Conservation (phyloP, 2,888 invertebrate genomes). For the Ommatoiulus sabulosus region DNA sequence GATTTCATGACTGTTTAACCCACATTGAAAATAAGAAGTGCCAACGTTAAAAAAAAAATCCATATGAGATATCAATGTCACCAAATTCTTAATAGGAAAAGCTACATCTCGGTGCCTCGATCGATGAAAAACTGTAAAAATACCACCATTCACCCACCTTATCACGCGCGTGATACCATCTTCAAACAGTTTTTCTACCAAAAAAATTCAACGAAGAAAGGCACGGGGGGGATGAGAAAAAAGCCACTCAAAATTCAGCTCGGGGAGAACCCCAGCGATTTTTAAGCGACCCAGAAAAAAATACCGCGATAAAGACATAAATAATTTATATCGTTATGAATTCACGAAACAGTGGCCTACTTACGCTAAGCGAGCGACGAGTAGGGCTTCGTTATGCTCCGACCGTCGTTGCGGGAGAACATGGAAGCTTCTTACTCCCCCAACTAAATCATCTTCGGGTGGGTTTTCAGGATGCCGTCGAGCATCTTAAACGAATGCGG, state of each 20-base stretch:
- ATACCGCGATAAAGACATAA: background rate
- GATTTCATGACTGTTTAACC: slow-evolving; percentile 31
- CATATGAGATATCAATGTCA: background rate
- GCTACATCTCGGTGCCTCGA: background rate
- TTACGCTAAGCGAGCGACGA: background rate
- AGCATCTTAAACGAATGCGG: slow-evolving; percentile 28
- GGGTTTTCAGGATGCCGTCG: slow-evolving; percentile 16
- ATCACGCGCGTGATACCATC: background rate
- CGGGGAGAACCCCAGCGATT: background rate
- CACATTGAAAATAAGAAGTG: background rate
- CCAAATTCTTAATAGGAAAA: background rate
- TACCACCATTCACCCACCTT: background rate
- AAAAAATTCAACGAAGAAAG: background rate
- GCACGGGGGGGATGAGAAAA: background rate
- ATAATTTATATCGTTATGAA: slow-evolving; percentile 20
- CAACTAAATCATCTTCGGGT: slow-evolving; percentile 16
- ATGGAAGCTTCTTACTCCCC: background rate
- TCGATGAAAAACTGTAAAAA: background rate
- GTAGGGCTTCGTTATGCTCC: slow-evolving; percentile 5
- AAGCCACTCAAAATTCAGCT: background rate
- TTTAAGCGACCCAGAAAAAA: background rate
- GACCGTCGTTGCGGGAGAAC: background rate
- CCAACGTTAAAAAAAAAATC: slow-evolving; percentile 18
- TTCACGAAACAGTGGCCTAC: slow-evolving; percentile 25
- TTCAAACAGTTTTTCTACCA: background rate